Evolutionary conservation across 2,113 vertebrate species (phyloP).

Genomic region (Antennarius striatus): DNA sequence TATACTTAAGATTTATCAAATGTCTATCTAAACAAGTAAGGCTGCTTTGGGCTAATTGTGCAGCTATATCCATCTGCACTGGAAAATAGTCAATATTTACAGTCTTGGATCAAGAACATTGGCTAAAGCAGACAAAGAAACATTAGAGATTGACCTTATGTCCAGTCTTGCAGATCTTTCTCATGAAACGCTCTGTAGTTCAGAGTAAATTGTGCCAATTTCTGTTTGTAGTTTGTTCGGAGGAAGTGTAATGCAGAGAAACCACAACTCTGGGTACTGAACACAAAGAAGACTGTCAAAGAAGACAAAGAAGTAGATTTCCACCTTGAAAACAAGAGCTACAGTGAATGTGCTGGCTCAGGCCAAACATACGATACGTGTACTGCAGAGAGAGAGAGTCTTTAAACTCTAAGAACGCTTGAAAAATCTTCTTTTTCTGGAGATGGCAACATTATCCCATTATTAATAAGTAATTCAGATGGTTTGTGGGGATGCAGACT

Average conservation of each 20-base stretch:
- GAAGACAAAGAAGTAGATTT: slow-evolving; percentile 10
- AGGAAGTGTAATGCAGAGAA: slow-evolving; percentile 3
- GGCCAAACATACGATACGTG: not conserved
- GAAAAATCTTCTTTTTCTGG: no score
- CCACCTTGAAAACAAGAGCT: not conserved
- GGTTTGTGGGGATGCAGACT: not conserved
- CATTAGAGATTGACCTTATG: not conserved
- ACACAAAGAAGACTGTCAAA: slow-evolving; percentile 8
- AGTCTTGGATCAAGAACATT: slow-evolving; percentile 1
- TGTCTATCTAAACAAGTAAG: not conserved
- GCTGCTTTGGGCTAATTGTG: not conserved
- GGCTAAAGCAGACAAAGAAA: not conserved
- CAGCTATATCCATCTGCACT: slow-evolving; percentile 2
- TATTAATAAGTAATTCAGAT: not conserved
- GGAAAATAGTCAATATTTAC: not conserved
- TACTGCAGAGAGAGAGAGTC: not conserved
- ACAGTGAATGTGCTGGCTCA: not conserved
- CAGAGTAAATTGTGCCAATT: slow-evolving; percentile 1
- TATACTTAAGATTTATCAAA: not conserved
- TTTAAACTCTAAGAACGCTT: not conserved
- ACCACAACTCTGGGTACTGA: slow-evolving; percentile 1
- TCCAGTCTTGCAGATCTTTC: not conserved
- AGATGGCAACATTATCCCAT: not conserved
- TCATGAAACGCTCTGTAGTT: not conserved
- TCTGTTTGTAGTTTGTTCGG: not conserved